Percentiles rank a stretch among this genome's conserved stretches.
Conservation (phyloP, 2,113 vertebrate genomes). For the Mungos mungo region DNA sequence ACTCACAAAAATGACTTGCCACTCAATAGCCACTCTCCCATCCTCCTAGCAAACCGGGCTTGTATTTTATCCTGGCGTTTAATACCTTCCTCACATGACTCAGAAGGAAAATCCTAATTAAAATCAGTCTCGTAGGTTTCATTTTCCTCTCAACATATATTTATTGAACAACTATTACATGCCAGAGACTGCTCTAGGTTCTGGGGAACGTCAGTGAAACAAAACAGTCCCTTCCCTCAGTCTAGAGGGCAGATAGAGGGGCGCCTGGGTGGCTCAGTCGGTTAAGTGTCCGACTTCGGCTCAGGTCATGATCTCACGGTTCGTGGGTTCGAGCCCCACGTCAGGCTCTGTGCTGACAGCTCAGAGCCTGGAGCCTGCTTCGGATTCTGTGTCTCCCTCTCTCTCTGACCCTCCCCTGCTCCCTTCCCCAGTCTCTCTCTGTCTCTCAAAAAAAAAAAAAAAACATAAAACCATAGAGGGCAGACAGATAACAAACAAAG, state of each 20-base stretch:
- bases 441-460: too few species aligned
- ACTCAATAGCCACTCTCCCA: neutral
- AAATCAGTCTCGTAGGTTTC: neutral
- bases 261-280: too few species aligned
- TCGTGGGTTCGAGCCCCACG: too few species aligned
- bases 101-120: neutral
- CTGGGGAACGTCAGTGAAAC: neutral
- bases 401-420: too few species aligned
- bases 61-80: neutral
- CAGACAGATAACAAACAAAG: neutral
- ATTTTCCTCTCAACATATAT: neutral
- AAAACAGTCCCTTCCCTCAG: neutral
- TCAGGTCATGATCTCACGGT: too few species aligned
- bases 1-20: constrained; percentile 32
- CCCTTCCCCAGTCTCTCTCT: too few species aligned
- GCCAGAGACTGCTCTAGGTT: neutral
- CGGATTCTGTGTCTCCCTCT: too few species aligned
- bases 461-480: neutral
- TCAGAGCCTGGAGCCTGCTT: too few species aligned
- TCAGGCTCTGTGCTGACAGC: too few species aligned
- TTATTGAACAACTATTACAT: neutral
- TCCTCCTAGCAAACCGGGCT: neutral
- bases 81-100: neutral
- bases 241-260: neutral
- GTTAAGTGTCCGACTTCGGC: too few species aligned